Evolutionary conservation across 2,888 invertebrate genomes (phyloP).

Genomic region (Patella ulyssiponensis): DNA sequence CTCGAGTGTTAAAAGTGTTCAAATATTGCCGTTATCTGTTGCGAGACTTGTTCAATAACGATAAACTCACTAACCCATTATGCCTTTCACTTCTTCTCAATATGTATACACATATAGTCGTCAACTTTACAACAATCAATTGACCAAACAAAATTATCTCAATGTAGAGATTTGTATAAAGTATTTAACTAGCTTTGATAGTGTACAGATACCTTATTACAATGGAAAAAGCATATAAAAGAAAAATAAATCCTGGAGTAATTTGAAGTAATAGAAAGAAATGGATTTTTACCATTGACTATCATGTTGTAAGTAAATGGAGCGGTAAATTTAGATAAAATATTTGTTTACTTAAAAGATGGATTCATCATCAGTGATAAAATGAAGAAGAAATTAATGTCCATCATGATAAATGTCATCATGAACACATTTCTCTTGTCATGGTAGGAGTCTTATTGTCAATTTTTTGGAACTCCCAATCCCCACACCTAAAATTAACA

Average conservation of each 20-base stretch:
- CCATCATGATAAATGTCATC: no score
- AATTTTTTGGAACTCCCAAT: no score
- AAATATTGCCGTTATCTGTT: slow-evolving; percentile 11
- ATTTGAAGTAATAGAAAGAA: slow-evolving; percentile 3
- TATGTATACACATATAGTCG: slow-evolving; percentile 11
- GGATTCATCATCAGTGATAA: no score
- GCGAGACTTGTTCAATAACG: slow-evolving; percentile 13
- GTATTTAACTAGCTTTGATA: slow-evolving; percentile 5
- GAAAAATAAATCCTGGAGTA: neutral
- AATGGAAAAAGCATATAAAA: slow-evolving; percentile 1
- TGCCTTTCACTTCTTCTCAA: slow-evolving; percentile 11
- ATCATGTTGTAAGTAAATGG: neutral
- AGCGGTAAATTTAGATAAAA: slow-evolving; percentile 8
- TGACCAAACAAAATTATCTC: slow-evolving; percentile 9
- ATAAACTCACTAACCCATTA: slow-evolving; percentile 12
- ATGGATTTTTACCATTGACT: neutral
- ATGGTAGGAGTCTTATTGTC: no score
- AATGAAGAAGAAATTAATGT: no score
- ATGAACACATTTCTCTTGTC: no score
- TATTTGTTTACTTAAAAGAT: neutral
- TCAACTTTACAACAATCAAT: slow-evolving; percentile 8
- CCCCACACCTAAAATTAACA: no score
- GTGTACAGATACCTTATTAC: slow-evolving; percentile 2
- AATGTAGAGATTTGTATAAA: slow-evolving; percentile 4
- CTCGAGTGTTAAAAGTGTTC: slow-evolving; percentile 11